These are phyloP conservation scores for Dryadula phaetusa DNA, from an alignment of 2,888 invertebrate species.

Conservation along the genomic window DNA sequence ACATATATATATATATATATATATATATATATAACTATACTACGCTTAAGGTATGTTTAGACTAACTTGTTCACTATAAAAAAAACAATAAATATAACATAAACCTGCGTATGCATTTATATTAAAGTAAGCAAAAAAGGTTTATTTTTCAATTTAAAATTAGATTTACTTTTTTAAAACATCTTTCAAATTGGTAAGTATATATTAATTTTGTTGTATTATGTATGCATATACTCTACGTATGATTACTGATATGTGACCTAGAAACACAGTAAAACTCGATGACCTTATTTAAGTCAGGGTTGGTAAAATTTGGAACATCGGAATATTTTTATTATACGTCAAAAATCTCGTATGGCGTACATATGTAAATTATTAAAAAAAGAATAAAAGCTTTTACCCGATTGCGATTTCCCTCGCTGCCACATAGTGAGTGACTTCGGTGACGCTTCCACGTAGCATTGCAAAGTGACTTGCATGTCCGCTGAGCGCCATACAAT, in stretches of 20 bases:
- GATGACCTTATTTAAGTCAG: conserved; percentile 2
- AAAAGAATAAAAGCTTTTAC: conserved; percentile 37
- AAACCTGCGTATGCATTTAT: too few species aligned
- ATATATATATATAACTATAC: too few species aligned
- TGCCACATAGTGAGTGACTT: conserved; percentile 93
- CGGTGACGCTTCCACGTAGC: conserved; percentile 94
- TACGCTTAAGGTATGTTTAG: too few species aligned
- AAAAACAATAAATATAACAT: too few species aligned
- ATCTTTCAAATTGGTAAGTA: too few species aligned
- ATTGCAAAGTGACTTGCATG: conserved; percentile 92
- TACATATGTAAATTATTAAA: conserved; percentile 11
- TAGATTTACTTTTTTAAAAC: too few species aligned
- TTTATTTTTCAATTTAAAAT: too few species aligned
- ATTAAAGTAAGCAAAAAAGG: too few species aligned
- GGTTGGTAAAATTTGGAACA: conserved; percentile 16
- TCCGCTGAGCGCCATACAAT: conserved; percentile 92
- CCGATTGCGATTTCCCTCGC: conserved; percentile 64
- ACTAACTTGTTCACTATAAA: too few species aligned
- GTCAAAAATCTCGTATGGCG: neutral
- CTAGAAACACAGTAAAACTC: conserved; percentile 12
- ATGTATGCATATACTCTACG: neutral
- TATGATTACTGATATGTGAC: neutral
- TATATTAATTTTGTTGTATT: neutral
- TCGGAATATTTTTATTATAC: conserved; percentile 10
- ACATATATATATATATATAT: too few species aligned